Evolutionary conservation across 2,888 invertebrate species (phyloP), one percentile per base, ranked within the genome.

Genomic region (Operophtera brumata): DNA sequence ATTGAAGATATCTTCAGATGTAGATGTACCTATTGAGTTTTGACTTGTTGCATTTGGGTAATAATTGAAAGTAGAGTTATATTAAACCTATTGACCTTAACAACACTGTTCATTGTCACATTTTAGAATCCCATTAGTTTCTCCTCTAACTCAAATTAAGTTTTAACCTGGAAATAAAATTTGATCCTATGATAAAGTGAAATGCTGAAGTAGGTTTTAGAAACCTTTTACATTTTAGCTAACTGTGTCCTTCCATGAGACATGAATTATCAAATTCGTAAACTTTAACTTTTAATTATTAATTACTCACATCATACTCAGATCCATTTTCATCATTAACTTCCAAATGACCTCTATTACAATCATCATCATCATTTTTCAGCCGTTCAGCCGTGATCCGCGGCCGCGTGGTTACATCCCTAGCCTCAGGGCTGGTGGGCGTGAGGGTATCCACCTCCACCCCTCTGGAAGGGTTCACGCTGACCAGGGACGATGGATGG

Each of bases 331-430:
- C 50, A 54, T 20, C 50, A 9, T 43, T 28, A 28, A 11, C 12
- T 0, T 14, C 1, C 6, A 25, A 20, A 42, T 10, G 6, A 30
- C 26, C 13, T 14, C 8, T 13, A 26, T 32, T 45, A 52, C 48
- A 52, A 52, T 37, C 9, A 42, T 41, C 36, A 42, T 41, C 36
- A 52, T 46, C 13, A 39, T 45, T 7, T 52, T 52, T 9, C 92
- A 99, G 99, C 81, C 98, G 98, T 53, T 97, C 97, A 51, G 98
- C 99, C 25, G 99, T 99, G 47, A 96, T 99, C 60, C 94, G 99
- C 59, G 99, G 99, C 42, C 94, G 96, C 64, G 98, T 99, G 47
- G 94, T 97, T 53, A 97, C 97, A 41, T 93, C 94, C 46, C 94
- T 98, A 79, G 97, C 97, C 43, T 96, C 96, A 74, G 98, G 99